A percentile compares a stretch with the other conserved stretches of the same genome.
Evolutionary conservation across 2,797 vertebrate genomes (phyloP).

Genomic region (Carduelis carduelis): DNA sequence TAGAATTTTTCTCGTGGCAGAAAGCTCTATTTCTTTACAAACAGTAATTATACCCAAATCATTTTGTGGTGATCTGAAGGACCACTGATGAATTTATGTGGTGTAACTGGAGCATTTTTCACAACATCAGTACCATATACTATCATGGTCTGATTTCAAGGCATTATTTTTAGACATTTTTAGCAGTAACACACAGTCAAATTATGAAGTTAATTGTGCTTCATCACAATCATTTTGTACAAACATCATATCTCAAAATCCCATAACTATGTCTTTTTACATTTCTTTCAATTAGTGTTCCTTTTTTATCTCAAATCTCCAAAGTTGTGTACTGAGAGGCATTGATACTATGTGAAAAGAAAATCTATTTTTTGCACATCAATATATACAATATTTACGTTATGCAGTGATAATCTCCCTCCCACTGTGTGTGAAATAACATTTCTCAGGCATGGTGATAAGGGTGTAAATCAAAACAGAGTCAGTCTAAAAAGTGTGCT

Average conservation of each 20-base stretch:
- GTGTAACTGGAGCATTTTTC: background rate
- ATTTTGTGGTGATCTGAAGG: background rate
- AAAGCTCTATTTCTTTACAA: background rate
- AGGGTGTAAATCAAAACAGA: conserved; percentile 31
- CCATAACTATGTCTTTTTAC: background rate
- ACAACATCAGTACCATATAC: background rate
- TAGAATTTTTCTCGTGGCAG: background rate
- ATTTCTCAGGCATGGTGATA: conserved; percentile 9
- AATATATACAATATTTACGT: background rate
- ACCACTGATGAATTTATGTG: background rate
- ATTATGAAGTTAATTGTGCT: background rate
- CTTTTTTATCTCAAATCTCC: background rate
- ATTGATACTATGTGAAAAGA: background rate
- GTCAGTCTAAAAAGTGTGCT: background rate
- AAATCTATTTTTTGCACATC: background rate
- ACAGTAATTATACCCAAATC: background rate
- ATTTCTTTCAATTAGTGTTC: background rate
- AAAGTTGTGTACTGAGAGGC: background rate
- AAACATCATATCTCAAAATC: background rate
- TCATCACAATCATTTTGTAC: background rate
- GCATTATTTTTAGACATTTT: background rate
- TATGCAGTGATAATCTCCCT: background rate
- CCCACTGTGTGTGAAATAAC: conserved; percentile 5
- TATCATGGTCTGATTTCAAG: background rate
- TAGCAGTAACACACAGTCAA: background rate